Percentiles rank a stretch among this genome's conserved stretches.
These are phyloP conservation scores for Melinaea marsaeus DNA, from an alignment of 2,888 invertebrate species.

Conservation along the genomic window DNA sequence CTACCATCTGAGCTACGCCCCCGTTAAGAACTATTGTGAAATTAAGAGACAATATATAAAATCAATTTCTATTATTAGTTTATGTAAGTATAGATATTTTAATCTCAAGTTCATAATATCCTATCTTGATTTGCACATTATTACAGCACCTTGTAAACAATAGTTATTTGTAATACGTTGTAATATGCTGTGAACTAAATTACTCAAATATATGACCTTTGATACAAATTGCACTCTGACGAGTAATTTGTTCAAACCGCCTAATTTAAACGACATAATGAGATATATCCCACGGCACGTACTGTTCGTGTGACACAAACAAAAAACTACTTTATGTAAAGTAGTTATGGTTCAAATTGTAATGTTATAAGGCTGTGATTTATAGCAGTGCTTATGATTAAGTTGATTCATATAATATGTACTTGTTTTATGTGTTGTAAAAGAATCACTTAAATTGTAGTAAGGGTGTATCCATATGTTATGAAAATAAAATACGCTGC, in stretches of 20 bases:
- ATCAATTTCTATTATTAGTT: too few relatives aligned
- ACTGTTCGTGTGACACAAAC: background rate
- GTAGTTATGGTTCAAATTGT: too few relatives aligned
- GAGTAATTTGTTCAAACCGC: slow-evolving; percentile 14
- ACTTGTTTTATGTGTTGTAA: too few relatives aligned
- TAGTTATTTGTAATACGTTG: background rate
- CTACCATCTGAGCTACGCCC: slow-evolving; percentile 78
- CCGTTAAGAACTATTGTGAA: slow-evolving; percentile 31
- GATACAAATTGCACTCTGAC: background rate
- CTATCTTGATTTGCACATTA: background rate
- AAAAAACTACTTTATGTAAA: background rate
- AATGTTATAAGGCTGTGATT: too few relatives aligned
- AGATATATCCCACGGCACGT: slow-evolving; percentile 9
- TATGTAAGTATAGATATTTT: too few relatives aligned
- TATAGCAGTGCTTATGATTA: too few relatives aligned
- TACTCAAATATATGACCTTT: background rate
- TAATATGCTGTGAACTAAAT: background rate
- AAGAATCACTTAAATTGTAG: too few relatives aligned
- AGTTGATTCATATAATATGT: too few relatives aligned
- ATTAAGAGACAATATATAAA: background rate
- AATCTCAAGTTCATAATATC: too few relatives aligned
- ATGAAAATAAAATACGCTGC: too few relatives aligned
- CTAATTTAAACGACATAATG: slow-evolving; percentile 15
- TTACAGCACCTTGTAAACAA: background rate
- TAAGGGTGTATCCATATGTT: too few relatives aligned